Evolutionary conservation across 2,113 vertebrate genomes (phyloP), one percentile per base, ranked within the genome.

Genomic region (Xiphias gladius): DNA sequence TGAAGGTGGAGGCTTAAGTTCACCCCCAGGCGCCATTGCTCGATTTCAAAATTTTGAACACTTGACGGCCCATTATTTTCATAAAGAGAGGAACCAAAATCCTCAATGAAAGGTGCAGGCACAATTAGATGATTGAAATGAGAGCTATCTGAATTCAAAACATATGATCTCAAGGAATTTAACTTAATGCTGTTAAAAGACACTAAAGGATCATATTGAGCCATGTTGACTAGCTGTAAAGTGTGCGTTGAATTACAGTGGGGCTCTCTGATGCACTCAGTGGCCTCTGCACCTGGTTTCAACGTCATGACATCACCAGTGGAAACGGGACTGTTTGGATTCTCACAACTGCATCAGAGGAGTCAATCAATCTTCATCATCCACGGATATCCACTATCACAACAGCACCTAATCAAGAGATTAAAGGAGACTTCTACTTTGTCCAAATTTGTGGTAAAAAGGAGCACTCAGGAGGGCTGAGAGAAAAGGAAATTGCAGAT

Each of bases 51-150:
- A 87, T 88, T 78, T 73, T 88, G 68, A 90, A 87, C 83, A 87
- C 83, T 93, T 82, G 88, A 88, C 66, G 74, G 79, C 68, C 78
- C 43, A 89, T 94, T 93, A 91, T 95, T 95, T 93, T 91, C 69
- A 81, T 88, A 92, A 91, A 89, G 76, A 86, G 76, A 89, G 88
- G 87, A 93, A 92, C 87, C 79, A 46, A 66, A 89, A 76, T 86
- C 87, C 71, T 78, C 30, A 74, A 80, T 73, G 83, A 91, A 94
- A 92, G 85, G 89, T 90, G 84, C 86, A 87, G 86, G 55, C 73
- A 85, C 88, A 89, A 90, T 94, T 92, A 91, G 82, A 82, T 89
- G 90, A 94, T 82, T 92, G 92, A 93, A 94, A 93, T 92, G 76
- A 85, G 90, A 94, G 89, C 88, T 83, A 76, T 86, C 80, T 84